These are phyloP conservation scores for Dicyrtomina minuta DNA, from an alignment of 2,888 invertebrate species.

Conservation along the genomic window DNA sequence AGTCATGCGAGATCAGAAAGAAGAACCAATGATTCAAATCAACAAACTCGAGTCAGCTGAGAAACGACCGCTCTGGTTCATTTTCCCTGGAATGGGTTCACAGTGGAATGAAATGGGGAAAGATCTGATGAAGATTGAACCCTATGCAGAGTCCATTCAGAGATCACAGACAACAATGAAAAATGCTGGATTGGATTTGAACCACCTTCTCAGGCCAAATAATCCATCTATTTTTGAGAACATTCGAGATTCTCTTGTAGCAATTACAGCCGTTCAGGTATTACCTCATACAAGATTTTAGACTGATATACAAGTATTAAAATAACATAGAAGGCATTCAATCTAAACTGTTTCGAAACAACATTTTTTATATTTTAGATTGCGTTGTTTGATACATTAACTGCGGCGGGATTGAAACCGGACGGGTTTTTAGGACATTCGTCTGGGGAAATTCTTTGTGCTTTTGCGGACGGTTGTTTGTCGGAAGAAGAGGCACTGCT, in stretches of 20 bases:
- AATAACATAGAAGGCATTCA: no score
- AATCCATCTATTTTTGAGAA: constrained; percentile 68
- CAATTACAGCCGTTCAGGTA: constrained; percentile 58
- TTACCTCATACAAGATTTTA: no score
- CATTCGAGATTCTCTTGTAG: constrained; percentile 83
- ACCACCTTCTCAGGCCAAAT: constrained; percentile 65
- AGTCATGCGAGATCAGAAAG: no score
- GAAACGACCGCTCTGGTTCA: constrained; percentile 76
- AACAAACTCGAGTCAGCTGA: not conserved
- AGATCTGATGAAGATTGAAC: constrained; percentile 76
- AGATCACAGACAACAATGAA: constrained; percentile 72
- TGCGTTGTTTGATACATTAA: constrained; percentile 83
- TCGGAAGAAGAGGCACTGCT: constrained; percentile 90
- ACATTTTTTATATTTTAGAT: constrained; percentile 60
- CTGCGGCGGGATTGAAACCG: constrained; percentile 72
- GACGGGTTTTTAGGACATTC: constrained; percentile 97
- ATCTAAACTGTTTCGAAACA: no score
- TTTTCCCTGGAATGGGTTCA: constrained; percentile 97
- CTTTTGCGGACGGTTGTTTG: constrained; percentile 93
- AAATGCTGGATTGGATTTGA: constrained; percentile 78
- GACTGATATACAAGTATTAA: no score
- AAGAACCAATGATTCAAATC: constrained; percentile 14
- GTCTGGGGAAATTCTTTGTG: constrained; percentile 88
- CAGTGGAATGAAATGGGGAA: constrained; percentile 97
- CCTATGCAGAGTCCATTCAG: constrained; percentile 60